Evolutionary conservation across 92 coral and sea anemone species (phyloP), one percentile per base, ranked within the genome.

Genomic region (Diadumene lineata): DNA sequence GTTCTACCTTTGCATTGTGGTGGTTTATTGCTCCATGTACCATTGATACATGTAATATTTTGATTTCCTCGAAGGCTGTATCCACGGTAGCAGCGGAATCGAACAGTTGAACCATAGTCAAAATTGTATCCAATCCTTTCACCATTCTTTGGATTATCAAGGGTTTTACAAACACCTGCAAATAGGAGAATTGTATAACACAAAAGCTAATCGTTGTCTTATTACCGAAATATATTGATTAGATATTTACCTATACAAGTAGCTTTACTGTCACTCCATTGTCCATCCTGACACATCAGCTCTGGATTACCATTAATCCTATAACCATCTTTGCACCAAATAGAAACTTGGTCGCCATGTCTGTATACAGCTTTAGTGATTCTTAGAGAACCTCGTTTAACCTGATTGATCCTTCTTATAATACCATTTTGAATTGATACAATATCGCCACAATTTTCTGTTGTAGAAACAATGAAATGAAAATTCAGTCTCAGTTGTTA

Each of bases 171-270:
- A 62, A 62, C 43, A 30, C 48, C 48, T 38, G 48, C 6, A 38
- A 38, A 38, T 6, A 4, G 48, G 48, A 38, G n/a, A n/a, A n/a
- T n/a, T n/a, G n/a, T n/a, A n/a, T n/a, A n/a, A n/a, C n/a, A n/a
- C n/a, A n/a, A n/a, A 38, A 38, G 48, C 13, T 38, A 38, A 13
- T 38, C 13, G 48, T 38, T 38, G 6, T 6, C 48, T 38, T 38
- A 13, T 38, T 38, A 38, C 48, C 13, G 13, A 38, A 38, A 38
- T 38, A 13, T 4, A 13, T 38, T 38, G 48, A 38, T 58, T 26
- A 58, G 7, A 15, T 29, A 33, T 66, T 60, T 18, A 83, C 88
- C 88, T 77, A 77, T 72, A 66, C 88, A 83, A 11, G 53, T 51
- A 3, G 88, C 79, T 57, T n/a, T 26, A 0, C 23, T 56, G 0